phyloP scores from a whole-genome alignment of 2,888 invertebrate species.

The Aporophyla lueneburgensis region DNA sequence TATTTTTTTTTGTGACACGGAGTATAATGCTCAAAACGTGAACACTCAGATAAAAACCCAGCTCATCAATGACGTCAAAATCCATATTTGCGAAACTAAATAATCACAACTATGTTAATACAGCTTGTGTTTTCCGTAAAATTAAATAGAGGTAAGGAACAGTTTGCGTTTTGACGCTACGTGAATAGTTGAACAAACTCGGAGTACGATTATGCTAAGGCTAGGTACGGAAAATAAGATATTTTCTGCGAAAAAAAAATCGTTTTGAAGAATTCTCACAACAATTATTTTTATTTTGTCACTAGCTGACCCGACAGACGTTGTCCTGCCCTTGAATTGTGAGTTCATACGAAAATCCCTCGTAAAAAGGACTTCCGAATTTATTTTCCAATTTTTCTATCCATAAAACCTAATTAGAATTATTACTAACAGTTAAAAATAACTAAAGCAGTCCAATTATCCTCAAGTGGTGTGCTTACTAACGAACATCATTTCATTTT shows the following conservation, averaged over 20 bases:
- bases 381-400: background rate
- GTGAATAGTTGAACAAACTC: background rate
- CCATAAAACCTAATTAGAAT: background rate
- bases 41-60: background rate
- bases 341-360: background rate
- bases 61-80: background rate
- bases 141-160: background rate
- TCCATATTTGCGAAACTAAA: background rate
- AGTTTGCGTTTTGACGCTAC: background rate
- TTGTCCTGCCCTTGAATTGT: background rate
- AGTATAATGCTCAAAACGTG: slow-evolving; percentile 1
- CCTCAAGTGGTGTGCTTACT: background rate
- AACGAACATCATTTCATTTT: background rate
- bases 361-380: background rate
- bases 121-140: background rate
- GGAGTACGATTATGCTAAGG: background rate
- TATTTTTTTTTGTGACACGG: background rate
- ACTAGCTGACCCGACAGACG: background rate
- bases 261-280: background rate
- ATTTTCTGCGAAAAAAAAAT: background rate
- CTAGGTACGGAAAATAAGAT: background rate
- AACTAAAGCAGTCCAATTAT: background rate
- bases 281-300: background rate
- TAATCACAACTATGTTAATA: background rate
- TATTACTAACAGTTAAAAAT: background rate